Percentiles rank a stretch among this genome's conserved stretches.
Conservation (phyloP, 92 coral and sea anemone genomes). For the Muricea muricata region DNA sequence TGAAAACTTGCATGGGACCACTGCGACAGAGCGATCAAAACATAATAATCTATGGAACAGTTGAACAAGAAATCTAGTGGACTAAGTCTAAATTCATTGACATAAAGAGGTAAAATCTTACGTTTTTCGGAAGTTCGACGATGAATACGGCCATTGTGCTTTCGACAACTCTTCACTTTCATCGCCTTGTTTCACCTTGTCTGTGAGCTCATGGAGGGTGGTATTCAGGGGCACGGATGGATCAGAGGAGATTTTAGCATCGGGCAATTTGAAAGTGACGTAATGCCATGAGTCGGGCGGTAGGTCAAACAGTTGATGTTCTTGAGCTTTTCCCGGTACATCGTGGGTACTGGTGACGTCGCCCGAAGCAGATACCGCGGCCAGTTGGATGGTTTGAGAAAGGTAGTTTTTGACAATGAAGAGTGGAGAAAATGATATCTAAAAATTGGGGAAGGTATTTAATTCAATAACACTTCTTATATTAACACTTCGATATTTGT, state of each 20-base stretch:
- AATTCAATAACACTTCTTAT: no score
- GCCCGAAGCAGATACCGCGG: constrained; percentile 77
- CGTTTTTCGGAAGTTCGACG: constrained; percentile 46
- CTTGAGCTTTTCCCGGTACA: constrained; percentile 79
- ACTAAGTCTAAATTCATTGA: no score
- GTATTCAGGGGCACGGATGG: constrained; percentile 97
- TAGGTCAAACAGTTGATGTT: constrained; percentile 81
- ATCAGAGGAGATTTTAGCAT: constrained; percentile 71
- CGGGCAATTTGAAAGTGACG: constrained; percentile 84
- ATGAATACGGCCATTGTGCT: constrained; percentile 86
- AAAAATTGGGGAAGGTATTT: no score
- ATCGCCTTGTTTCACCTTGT: constrained; percentile 59
- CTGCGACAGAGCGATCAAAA: no score
- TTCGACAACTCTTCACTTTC: constrained; percentile 70
- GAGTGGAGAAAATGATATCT: constrained; percentile 91
- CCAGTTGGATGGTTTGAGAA: constrained; percentile 90
- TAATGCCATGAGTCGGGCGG: constrained; percentile 96
- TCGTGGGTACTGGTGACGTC: constrained; percentile 72
- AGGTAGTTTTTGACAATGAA: constrained; percentile 90
- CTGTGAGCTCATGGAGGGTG: constrained; percentile 85
- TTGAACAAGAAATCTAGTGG: no score
- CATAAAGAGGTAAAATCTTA: no score
- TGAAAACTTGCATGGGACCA: no score
- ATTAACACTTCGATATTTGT: no score
- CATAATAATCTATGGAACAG: no score